A percentile compares a stretch with the other conserved stretches of the same genome.
These are phyloP conservation scores for Drymodes brunneopygia DNA, from an alignment of 2,113 vertebrate genomes.

Conservation along the genomic window DNA sequence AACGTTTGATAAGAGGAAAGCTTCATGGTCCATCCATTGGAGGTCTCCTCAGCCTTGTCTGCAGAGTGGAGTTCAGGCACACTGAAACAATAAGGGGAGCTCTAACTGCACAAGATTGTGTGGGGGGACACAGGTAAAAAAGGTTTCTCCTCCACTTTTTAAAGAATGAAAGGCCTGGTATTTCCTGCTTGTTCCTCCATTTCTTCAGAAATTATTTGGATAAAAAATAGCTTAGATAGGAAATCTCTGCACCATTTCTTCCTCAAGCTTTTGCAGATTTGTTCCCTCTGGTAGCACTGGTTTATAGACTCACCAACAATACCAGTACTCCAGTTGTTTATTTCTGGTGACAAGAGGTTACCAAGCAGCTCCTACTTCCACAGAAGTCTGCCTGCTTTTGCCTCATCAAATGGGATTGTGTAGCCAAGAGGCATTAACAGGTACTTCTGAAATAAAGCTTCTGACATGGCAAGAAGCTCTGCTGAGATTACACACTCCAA, in stretches of 20 bases:
- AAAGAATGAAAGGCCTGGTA: not conserved
- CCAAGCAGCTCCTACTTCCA: not conserved
- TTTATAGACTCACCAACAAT: not conserved
- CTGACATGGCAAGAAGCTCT: not conserved
- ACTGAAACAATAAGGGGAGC: not conserved
- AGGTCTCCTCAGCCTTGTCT: not conserved
- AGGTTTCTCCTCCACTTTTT: not conserved
- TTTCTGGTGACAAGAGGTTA: not conserved
- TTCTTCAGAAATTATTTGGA: not conserved
- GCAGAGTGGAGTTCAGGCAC: not conserved
- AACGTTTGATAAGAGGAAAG: not conserved
- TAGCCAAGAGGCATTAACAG: not conserved
- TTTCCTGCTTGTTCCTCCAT: not conserved
- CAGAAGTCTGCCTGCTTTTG: not conserved
- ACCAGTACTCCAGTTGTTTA: not conserved
- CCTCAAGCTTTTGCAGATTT: not conserved
- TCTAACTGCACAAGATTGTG: not conserved
- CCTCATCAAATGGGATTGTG: not conserved
- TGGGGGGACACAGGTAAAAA: not conserved
- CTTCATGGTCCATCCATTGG: not conserved
- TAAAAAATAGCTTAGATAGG: not conserved
- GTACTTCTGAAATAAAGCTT: constrained; percentile 21
- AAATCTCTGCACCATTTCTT: not conserved
- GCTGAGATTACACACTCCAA: constrained; percentile 12
- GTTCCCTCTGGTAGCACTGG: not conserved